A percentile compares a stretch with the other conserved stretches of the same genome.
Evolutionary conservation across 2,888 invertebrate genomes (phyloP).

Genomic region (Spilosoma lubricipeda): DNA sequence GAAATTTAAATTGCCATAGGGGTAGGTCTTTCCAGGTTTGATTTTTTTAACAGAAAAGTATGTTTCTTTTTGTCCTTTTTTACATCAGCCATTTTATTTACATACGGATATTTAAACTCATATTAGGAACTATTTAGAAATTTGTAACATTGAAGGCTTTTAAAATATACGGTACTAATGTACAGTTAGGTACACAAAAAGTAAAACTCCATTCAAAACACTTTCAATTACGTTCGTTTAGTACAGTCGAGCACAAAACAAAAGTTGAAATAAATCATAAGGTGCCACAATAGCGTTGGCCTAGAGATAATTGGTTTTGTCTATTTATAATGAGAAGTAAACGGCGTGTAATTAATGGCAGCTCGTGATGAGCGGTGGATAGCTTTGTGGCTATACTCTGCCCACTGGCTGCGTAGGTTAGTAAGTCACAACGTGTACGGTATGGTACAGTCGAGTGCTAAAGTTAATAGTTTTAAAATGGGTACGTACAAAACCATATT

Average conservation of each 20-base stretch:
- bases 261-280: slow-evolving; percentile 72
- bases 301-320: slow-evolving; percentile 76
- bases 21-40: not conserved
- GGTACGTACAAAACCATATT: not conserved
- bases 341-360: slow-evolving; percentile 79
- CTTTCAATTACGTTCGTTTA: slow-evolving; percentile 61
- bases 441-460: slow-evolving; percentile 25
- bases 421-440: slow-evolving; percentile 33
- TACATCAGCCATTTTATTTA: too few species aligned
- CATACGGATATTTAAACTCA: not conserved
- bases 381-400: slow-evolving; percentile 68
- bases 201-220: slow-evolving; percentile 54
- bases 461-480: not conserved
- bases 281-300: slow-evolving; percentile 59
- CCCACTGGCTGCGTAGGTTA: slow-evolving; percentile 76
- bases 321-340: slow-evolving; percentile 81
- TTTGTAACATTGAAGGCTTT: not conserved
- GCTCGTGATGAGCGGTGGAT: slow-evolving; percentile 61
- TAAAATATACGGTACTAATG: slow-evolving; percentile 2
- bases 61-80: not conserved
- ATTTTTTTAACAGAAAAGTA: not conserved
- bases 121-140: not conserved
- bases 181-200: slow-evolving; percentile 40
- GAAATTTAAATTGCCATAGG: too few species aligned
- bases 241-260: slow-evolving; percentile 60